phyloP scores from a whole-genome alignment of 2,113 vertebrate species.

The Oxyura jamaicensis region DNA sequence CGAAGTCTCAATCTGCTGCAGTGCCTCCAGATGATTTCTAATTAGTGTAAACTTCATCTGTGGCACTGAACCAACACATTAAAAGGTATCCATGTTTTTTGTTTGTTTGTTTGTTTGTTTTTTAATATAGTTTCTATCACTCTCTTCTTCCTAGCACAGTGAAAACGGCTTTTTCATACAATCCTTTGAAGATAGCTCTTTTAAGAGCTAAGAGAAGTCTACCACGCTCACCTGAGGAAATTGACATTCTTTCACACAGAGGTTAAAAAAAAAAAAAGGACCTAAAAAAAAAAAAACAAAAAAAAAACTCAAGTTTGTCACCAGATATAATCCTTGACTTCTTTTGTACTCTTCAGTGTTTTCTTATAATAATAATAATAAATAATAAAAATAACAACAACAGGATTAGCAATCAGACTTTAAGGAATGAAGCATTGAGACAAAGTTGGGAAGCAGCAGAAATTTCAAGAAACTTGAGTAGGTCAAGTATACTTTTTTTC shows the following conservation, averaged over 20 bases:
- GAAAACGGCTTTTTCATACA: slow-evolving; percentile 20
- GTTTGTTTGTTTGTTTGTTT: no score
- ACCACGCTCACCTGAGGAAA: background rate
- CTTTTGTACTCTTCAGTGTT: background rate
- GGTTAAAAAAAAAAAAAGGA: background rate
- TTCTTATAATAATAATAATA: no score
- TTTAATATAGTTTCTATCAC: background rate
- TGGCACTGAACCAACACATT: slow-evolving; percentile 39
- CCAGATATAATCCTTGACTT: background rate
- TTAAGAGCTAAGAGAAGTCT: background rate
- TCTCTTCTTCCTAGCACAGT: background rate
- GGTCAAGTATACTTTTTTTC: background rate
- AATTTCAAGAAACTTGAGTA: background rate
- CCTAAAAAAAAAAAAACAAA: no score
- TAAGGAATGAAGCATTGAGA: background rate
- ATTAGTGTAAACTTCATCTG: slow-evolving; percentile 75
- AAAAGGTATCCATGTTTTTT: background rate
- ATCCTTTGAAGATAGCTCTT: slow-evolving; percentile 36
- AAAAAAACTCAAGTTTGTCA: background rate
- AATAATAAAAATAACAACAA: no score
- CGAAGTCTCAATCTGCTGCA: slow-evolving; percentile 73
- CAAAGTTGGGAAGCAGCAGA: background rate
- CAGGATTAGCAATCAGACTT: background rate
- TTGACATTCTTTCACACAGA: background rate
- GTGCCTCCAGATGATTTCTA: slow-evolving; percentile 76